These are phyloP conservation scores for Choloepus hoffmanni DNA, from an alignment of 2,113 vertebrate genomes.

Conservation along the genomic window DNA sequence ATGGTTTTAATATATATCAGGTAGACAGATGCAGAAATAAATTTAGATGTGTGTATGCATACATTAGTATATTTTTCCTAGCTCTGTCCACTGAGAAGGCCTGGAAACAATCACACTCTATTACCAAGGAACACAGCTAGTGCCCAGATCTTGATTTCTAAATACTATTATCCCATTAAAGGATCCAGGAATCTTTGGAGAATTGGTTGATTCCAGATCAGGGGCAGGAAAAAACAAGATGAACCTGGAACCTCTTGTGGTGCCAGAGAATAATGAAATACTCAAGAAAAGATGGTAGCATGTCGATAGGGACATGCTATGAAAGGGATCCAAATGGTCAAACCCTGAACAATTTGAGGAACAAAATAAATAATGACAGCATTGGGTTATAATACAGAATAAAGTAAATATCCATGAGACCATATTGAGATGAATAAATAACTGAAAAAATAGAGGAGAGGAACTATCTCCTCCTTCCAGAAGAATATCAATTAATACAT, in stretches of 20 bases:
- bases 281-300: background rate
- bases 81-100: background rate
- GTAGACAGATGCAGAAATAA: background rate
- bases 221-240: background rate
- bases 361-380: background rate
- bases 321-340: background rate
- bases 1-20: background rate
- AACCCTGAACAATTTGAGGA: background rate
- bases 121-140: background rate
- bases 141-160: background rate
- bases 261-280: background rate
- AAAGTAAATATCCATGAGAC: background rate
- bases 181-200: background rate
- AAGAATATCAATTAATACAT: background rate
- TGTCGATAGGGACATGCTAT: background rate
- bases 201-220: background rate
- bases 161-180: background rate
- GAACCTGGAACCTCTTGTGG: background rate
- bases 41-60: background rate
- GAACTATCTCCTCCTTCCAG: background rate
- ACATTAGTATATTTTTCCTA: background rate
- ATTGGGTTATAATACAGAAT: background rate
- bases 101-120: background rate
- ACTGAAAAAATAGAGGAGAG: background rate
- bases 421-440: background rate